phyloP scores from a whole-genome alignment of 2,797 vertebrate species.

The Capromys pilorides region DNA sequence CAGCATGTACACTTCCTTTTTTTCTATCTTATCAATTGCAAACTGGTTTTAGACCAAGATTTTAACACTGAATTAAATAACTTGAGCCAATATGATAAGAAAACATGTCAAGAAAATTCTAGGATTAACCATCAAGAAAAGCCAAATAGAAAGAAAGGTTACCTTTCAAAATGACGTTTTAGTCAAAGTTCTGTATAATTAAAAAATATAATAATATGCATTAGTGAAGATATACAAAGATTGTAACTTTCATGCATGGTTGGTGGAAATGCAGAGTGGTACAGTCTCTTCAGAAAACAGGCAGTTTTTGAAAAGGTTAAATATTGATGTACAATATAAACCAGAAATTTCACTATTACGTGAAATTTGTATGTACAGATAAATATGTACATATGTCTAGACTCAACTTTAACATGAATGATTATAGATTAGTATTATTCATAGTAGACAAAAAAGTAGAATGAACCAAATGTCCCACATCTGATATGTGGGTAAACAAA shows the following conservation, averaged over 20 bases:
- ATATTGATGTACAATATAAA: neutral
- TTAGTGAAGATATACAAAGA: constrained; percentile 14
- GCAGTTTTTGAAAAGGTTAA: constrained; percentile 36
- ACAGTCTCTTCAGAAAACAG: neutral
- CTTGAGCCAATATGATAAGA: neutral
- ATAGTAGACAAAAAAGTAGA: neutral
- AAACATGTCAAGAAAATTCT: neutral
- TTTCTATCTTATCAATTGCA: neutral
- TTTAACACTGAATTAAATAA: neutral
- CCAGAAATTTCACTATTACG: neutral
- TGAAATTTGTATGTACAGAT: neutral
- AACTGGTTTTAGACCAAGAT: neutral
- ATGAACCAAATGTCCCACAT: neutral
- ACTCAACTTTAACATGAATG: neutral
- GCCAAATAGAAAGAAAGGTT: constrained; percentile 11
- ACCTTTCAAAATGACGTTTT: neutral
- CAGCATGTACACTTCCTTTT: neutral
- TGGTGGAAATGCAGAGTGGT: neutral
- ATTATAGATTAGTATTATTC: neutral
- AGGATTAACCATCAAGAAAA: neutral
- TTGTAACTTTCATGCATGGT: neutral
- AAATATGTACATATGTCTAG: neutral
- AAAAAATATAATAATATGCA: neutral
- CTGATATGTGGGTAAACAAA: neutral
- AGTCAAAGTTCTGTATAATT: neutral